Evolutionary conservation across 2,113 vertebrate species (phyloP).

Genomic region (Rhinolophus ferrumequinum): DNA sequence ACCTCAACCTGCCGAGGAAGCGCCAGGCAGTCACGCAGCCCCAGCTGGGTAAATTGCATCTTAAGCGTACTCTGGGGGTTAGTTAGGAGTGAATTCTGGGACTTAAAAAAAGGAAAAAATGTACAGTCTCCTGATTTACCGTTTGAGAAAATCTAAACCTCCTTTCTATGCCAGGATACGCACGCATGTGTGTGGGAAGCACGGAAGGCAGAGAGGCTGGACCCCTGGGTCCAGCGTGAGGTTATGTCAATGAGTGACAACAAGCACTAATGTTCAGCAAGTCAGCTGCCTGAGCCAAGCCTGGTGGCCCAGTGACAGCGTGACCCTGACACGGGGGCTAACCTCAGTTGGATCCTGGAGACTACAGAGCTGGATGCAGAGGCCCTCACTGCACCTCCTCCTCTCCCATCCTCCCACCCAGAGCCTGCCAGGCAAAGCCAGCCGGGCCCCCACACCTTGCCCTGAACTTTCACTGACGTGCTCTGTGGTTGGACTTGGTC

Average conservation of each 20-base stretch:
- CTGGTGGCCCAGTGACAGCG: neutral
- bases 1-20: no score
- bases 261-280: neutral
- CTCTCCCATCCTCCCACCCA: no score
- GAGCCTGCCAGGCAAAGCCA: neutral
- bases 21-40: neutral
- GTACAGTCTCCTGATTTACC: neutral
- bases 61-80: neutral
- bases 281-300: neutral
- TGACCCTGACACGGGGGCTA: neutral
- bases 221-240: neutral
- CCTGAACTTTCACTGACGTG: neutral
- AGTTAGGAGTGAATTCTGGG: neutral
- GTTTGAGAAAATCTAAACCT: neutral
- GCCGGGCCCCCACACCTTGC: neutral
- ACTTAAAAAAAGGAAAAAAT: neutral
- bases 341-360: neutral
- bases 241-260: neutral
- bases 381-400: neutral
- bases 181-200: accelerated
- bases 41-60: neutral
- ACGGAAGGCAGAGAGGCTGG: neutral
- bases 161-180: neutral
- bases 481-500: neutral
- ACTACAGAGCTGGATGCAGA: neutral